Base-by-base conservation (phyloP, 2,113 vertebrate genomes). In the Columbina picui region DNA sequence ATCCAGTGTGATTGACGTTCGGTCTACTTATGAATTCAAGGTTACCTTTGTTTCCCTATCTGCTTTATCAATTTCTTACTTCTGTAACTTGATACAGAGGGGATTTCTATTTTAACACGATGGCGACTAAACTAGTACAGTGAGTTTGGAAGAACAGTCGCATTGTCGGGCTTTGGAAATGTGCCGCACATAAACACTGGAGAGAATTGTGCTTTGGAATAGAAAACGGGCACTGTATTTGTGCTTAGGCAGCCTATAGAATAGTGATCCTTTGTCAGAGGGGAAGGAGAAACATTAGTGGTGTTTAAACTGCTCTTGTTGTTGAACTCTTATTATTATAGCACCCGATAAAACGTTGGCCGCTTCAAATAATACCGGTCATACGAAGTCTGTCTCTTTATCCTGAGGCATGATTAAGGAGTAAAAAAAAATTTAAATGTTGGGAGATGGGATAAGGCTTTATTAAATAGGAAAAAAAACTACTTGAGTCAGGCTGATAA, bases 101-200 rank as follows among this genome's bases (percentile, higher is more conserved):
- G 47, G 41, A 53, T 60, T 69, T 85, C 43, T 68, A 34, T 90
- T 92, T 89, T 87, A 85, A 59, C 57, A 32, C 77, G 64, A 65
- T 64, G 81, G 74, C 52, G 63, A 21, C 67, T 86, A 39, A 89
- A 93, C 77, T 45, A 67, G 92, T 82, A 71, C 61, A 89, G 95
- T 94, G 81, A 93, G 87, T 94, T 94, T 77, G 64, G 90, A 93
- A 95, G 87, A 96, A 94, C 92, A 80, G 87, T 41, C 70, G 39
- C 57, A 45, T 93, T 95, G 89, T 95, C 49, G 69, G 3, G 63
- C 91, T 78, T 65, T 71, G 87, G 74, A 84, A 94, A 23, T 71
- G 38, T 95, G 95, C 94, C 47, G 56, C 14, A 77, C 14, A 10
- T 77, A 63, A 87, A 79, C 79, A 41, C 63, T 91, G 12, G 45